Evolutionary conservation across 2,797 vertebrate species (phyloP).

Genomic region (Eulemur mongoz): DNA sequence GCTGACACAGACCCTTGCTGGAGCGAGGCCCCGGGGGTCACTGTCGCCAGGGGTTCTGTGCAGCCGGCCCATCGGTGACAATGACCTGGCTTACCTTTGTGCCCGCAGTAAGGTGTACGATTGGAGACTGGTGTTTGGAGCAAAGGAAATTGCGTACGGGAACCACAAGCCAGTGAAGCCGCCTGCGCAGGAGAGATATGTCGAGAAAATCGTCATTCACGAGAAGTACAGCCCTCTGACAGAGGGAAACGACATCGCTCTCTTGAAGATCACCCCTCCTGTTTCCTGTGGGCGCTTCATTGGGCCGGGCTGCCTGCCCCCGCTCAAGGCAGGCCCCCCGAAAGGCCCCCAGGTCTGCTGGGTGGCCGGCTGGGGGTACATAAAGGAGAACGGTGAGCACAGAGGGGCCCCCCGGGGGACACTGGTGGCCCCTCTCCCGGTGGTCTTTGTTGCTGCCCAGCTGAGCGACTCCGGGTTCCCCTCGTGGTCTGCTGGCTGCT

Average conservation of each 20-base stretch:
- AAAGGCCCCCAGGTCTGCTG: conserved; percentile 57
- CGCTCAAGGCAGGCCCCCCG: conserved; percentile 36
- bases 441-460: neutral
- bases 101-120: conserved; percentile 53
- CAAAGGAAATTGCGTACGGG: conserved; percentile 39
- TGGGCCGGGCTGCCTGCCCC: conserved; percentile 60
- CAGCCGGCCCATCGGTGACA: neutral
- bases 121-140: conserved; percentile 66
- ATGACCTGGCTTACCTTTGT: neutral
- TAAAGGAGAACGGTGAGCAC: conserved; percentile 60
- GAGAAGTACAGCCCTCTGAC: conserved; percentile 27
- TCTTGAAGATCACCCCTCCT: conserved; percentile 71
- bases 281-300: conserved; percentile 36
- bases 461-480: neutral
- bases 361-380: conserved; percentile 75
- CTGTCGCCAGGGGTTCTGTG: neutral
- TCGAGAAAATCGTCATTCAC: conserved; percentile 65
- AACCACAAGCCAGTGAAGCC: neutral
- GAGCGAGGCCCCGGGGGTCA: neutral
- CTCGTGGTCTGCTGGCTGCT: rapidly evolving
- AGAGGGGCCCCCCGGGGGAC: rapidly evolving
- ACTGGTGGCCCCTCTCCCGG: neutral
- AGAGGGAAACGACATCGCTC: conserved; percentile 65
- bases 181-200: conserved; percentile 55
- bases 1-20: neutral